A percentile compares a stretch with the other conserved stretches of the same genome.
These are phyloP conservation scores for Protophormia terraenovae DNA, from an alignment of 2,888 invertebrate genomes.

Conservation along the genomic window DNA sequence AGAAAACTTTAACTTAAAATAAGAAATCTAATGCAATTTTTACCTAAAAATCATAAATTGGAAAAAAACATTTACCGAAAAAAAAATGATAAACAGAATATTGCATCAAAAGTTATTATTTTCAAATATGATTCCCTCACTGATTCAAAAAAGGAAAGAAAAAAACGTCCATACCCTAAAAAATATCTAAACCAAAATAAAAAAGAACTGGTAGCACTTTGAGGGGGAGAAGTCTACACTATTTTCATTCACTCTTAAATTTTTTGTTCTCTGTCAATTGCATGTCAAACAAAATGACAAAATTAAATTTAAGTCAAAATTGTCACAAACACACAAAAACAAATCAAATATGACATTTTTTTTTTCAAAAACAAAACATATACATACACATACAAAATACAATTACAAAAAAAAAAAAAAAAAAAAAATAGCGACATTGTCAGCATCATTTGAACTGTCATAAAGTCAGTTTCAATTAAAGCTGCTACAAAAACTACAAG, in stretches of 20 bases:
- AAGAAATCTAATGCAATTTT: slow-evolving; percentile 57
- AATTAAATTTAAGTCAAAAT: slow-evolving; percentile 77
- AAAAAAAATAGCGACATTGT: slow-evolving; percentile 35
- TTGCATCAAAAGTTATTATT: slow-evolving; percentile 56
- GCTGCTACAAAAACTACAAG: slow-evolving; percentile 48
- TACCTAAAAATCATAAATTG: not conserved
- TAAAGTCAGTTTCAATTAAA: slow-evolving; percentile 80
- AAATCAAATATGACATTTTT: slow-evolving; percentile 63
- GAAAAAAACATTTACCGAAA: not conserved
- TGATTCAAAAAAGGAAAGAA: too few species aligned
- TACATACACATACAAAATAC: slow-evolving; percentile 34
- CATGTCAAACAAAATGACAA: slow-evolving; percentile 69
- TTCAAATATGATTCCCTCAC: slow-evolving; percentile 16
- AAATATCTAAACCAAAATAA: not conserved
- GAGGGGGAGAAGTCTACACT: not conserved
- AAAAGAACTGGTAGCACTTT: slow-evolving; percentile 8
- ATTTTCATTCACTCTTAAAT: slow-evolving; percentile 22
- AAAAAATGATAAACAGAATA: slow-evolving; percentile 51
- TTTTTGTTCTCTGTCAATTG: slow-evolving; percentile 56
- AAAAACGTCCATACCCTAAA: not conserved
- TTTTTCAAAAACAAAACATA: slow-evolving; percentile 21
- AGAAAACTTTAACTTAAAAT: not conserved
- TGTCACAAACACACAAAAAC: slow-evolving; percentile 63
- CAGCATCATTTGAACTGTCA: slow-evolving; percentile 77
- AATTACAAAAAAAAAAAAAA: slow-evolving; percentile 58